Conservation (phyloP, 1,140 invertebrate genomes). For the Pissodes strobi region DNA sequence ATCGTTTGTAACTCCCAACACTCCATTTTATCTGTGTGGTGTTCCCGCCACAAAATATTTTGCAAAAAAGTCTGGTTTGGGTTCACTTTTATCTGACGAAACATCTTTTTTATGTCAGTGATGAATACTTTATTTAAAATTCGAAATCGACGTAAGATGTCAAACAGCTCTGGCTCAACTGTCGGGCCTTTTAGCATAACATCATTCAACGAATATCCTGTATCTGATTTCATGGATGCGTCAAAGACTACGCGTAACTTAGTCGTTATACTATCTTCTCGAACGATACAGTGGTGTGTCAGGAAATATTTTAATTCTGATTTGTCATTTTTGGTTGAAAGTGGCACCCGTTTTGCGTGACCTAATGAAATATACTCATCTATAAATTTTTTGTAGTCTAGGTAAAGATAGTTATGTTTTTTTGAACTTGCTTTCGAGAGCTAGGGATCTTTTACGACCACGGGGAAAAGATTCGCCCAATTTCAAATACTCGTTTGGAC, state of each 20-base stretch:
- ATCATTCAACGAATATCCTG: conserved; percentile 30
- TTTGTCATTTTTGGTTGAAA: neutral
- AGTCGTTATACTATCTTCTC: conserved; percentile 46
- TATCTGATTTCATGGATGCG: conserved; percentile 44
- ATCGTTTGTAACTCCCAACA: conserved; percentile 50
- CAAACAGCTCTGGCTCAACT: neutral
- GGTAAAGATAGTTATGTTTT: neutral
- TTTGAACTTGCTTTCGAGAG: conserved; percentile 1
- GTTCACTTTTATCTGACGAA: conserved; percentile 49
- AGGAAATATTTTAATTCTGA: conserved; percentile 46
- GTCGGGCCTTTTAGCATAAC: conserved; percentile 12
- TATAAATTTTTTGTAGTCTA: conserved; percentile 49
- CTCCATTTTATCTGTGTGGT: conserved; percentile 33
- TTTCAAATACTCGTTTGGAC: conserved; percentile 4
- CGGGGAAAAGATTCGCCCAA: conserved; percentile 8
- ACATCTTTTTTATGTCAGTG: conserved; percentile 55
- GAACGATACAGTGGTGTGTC: conserved; percentile 56
- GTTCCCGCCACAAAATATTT: conserved; percentile 52
- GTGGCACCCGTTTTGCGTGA: conserved; percentile 41
- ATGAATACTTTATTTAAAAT: conserved; percentile 45
- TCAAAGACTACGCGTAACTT: conserved; percentile 53
- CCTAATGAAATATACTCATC: conserved; percentile 44
- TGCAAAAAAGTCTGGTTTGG: conserved; percentile 45
- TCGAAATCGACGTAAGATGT: neutral
- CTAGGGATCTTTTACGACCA: neutral